Evolutionary conservation across 2,113 vertebrate genomes (phyloP).

Genomic region (Ptilonorhynchus violaceus): DNA sequence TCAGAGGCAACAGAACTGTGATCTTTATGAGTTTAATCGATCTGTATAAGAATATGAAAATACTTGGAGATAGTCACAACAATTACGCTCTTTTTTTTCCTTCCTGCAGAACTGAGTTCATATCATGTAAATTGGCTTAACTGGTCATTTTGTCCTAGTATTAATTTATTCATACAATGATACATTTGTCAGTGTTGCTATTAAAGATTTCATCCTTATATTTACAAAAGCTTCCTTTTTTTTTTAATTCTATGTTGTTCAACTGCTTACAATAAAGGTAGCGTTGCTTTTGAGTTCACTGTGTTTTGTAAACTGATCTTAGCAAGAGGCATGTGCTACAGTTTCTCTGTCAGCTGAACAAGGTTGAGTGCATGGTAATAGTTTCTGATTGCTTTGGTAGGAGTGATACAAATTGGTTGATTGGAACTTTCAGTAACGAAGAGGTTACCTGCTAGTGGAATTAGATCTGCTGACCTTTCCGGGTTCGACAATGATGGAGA

Average conservation of each 20-base stretch:
- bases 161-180: not conserved
- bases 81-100: not conserved
- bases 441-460: not conserved
- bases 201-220: not conserved
- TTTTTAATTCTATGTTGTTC: not conserved
- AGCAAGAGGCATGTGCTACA: not conserved
- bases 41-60: not conserved
- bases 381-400: not conserved
- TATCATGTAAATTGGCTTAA: not conserved
- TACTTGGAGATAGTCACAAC: not conserved
- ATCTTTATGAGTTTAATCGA: not conserved
- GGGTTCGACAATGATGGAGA: rapidly evolving
- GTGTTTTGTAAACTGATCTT: not conserved
- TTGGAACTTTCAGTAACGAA: not conserved
- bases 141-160: not conserved
- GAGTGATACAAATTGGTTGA: not conserved
- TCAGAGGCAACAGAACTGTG: not conserved
- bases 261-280: not conserved
- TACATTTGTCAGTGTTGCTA: not conserved
- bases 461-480: not conserved
- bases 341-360: not conserved
- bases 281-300: not conserved
- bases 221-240: not conserved
- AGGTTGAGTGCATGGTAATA: not conserved
- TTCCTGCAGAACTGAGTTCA: not conserved